Conservation (phyloP, 2,797 vertebrate genomes). For the Mus spretus region DNA sequence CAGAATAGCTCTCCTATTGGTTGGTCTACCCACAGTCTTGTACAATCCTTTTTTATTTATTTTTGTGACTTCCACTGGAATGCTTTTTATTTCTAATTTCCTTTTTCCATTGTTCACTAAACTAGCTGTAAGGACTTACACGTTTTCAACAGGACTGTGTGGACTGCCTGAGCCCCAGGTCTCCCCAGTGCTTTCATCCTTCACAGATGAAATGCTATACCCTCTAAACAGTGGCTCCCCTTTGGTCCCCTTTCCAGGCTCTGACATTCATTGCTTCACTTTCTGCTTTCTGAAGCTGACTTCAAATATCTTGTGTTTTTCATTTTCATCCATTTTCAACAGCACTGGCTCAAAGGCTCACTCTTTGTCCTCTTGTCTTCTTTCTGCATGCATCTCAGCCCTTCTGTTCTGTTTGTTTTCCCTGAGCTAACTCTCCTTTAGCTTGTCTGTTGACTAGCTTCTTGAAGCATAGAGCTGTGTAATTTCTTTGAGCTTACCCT, state of each 20-base stretch:
- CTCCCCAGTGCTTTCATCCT: background rate
- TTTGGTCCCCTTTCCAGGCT: accelerated
- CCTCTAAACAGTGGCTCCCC: background rate
- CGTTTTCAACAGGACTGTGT: background rate
- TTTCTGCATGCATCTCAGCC: background rate
- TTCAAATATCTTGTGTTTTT: background rate
- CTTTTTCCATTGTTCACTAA: background rate
- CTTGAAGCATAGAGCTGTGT: background rate
- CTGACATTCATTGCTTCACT: background rate
- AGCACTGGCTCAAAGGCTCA: background rate
- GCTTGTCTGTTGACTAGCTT: background rate
- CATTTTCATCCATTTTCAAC: background rate
- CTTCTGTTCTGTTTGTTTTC: background rate
- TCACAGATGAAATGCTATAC: background rate
- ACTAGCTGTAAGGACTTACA: background rate
- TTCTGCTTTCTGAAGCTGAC: background rate
- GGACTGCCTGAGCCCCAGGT: background rate
- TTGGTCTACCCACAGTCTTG: background rate
- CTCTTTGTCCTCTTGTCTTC: background rate
- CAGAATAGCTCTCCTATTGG: background rate
- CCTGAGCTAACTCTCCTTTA: background rate
- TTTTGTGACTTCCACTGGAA: background rate
- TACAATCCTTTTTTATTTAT: background rate
- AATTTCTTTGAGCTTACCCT: background rate
- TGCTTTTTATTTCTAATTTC: conserved; percentile 26